These are phyloP conservation scores for Drosophila nr. fundita DNA, from an alignment of 2,888 invertebrate species.

Conservation along the genomic window DNA sequence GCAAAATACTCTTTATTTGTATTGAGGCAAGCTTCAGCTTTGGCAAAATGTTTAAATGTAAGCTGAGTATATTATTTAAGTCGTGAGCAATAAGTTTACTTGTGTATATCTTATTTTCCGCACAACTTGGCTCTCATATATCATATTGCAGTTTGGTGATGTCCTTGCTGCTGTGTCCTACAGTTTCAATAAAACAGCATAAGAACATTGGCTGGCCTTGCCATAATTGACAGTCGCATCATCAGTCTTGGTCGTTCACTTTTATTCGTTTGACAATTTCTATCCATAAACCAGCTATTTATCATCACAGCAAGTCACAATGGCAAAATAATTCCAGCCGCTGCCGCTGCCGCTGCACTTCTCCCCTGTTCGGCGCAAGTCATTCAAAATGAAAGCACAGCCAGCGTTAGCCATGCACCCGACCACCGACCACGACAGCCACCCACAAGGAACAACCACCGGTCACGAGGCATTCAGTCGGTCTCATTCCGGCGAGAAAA, in stretches of 20 bases:
- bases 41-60: background rate
- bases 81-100: background rate
- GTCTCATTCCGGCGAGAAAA: conserved; percentile 23
- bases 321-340: conserved; percentile 25
- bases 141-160: background rate
- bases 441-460: background rate
- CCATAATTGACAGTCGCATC: conserved; percentile 60
- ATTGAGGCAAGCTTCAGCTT: background rate
- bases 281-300: conserved; percentile 59
- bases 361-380: conserved; percentile 45
- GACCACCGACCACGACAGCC: conserved; percentile 4
- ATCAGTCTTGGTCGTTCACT: conserved; percentile 45
- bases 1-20: background rate
- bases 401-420: conserved; percentile 13
- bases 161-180: background rate
- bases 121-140: background rate
- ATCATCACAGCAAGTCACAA: conserved; percentile 56
- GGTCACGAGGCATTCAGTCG: conserved; percentile 26
- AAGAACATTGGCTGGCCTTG: conserved; percentile 22
- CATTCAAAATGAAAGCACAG: conserved; percentile 75
- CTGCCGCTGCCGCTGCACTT: conserved; percentile 60
- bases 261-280: conserved; percentile 39
- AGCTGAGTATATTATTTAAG: background rate
- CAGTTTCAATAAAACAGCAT: background rate
- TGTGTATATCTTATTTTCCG: background rate